Evolutionary conservation across 92 coral and sea anemone genomes (phyloP).

Genomic region (Montipora capitata): DNA sequence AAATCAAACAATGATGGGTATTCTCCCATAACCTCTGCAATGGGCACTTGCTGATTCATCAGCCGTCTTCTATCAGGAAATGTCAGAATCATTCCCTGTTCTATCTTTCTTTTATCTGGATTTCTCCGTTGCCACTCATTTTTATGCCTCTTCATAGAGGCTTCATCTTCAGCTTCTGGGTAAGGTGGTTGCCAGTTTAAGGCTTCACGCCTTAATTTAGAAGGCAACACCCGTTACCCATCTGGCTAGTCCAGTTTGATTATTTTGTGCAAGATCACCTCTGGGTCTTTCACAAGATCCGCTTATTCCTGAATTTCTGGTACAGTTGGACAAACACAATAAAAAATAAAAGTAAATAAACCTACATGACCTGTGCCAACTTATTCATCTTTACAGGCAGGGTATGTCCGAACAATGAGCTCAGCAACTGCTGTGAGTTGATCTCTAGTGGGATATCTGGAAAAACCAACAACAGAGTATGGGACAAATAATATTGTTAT

Average conservation of each 20-base stretch:
- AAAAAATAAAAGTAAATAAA: conserved; percentile 19
- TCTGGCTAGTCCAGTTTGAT: not conserved
- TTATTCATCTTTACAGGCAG: conserved; percentile 63
- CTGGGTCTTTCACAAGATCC: conserved; percentile 50
- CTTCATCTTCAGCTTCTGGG: conserved; percentile 84
- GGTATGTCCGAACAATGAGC: conserved; percentile 63
- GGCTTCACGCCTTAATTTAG: conserved; percentile 68
- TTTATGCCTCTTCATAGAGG: conserved; percentile 42
- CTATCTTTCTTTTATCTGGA: conserved; percentile 26
- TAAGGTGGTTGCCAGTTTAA: conserved; percentile 85
- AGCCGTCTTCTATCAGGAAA: conserved; percentile 72
- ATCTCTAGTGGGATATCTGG: conserved; percentile 76
- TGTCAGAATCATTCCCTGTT: conserved; percentile 72
- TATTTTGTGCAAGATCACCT: conserved; percentile 39
- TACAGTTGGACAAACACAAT: conserved; percentile 70
- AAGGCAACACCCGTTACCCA: not conserved
- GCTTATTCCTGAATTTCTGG: conserved; percentile 78
- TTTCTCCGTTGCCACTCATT: conserved; percentile 57
- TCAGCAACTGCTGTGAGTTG: conserved; percentile 67
- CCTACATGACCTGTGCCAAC: conserved; percentile 71
- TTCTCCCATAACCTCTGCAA: conserved; percentile 52
- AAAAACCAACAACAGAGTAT: not conserved
- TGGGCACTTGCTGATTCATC: conserved; percentile 39
- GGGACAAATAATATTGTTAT: too few species aligned
- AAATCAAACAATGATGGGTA: conserved; percentile 79